Evolutionary conservation across 2,888 invertebrate species (phyloP), one percentile per base, ranked within the genome.

Genomic region (Synergus japonicus): DNA sequence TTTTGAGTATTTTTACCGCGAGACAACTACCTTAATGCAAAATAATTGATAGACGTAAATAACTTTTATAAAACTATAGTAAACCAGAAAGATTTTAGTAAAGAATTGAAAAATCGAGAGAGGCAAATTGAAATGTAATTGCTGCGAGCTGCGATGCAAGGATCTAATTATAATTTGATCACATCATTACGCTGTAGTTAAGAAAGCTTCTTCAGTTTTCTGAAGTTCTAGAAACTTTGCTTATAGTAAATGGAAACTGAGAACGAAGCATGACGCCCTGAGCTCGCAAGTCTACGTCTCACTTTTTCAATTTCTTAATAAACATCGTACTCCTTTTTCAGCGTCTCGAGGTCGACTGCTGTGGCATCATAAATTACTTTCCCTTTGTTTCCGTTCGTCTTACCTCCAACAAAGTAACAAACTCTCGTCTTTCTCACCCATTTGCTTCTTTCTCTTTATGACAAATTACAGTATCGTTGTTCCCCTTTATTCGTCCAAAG

Each of bases 321-420:
- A 73, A 73, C 54, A 73, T 73, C 37, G 49, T 49, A 54, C 73
- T 29, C 37, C 73, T 73, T 73, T 73, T 73, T 73, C 73, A 73
- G 37, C 54, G 54, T 73, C 73, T 73, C 66, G 73, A 73, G 73
- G 37, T 73, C 73, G 49, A 54, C 54, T 54, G 54, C 73, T 73
- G 73, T 54, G 73, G 73, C 73, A 73, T 73, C 54, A 73, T 73
- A 73, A 73, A 73, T 73, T 73, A 73, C 73, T 73, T 37, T 73
- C 49, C 15, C 37, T 73, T 73, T 54, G 29, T 73, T 73, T 73
- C 49, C 73, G 49, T 73, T 73, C 54, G 73, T 54, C 69, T 69
- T 37, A 69, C 69, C 46, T 22, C 22, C 46, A 73, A 73, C 69
- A 49, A 73, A 73, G 69, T 73, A 73, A 73, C 69, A 73, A 73